A percentile compares a stretch with the other conserved stretches of the same genome.
phyloP scores from a whole-genome alignment of 1,140 invertebrate genomes.

The Periplaneta americana region DNA sequence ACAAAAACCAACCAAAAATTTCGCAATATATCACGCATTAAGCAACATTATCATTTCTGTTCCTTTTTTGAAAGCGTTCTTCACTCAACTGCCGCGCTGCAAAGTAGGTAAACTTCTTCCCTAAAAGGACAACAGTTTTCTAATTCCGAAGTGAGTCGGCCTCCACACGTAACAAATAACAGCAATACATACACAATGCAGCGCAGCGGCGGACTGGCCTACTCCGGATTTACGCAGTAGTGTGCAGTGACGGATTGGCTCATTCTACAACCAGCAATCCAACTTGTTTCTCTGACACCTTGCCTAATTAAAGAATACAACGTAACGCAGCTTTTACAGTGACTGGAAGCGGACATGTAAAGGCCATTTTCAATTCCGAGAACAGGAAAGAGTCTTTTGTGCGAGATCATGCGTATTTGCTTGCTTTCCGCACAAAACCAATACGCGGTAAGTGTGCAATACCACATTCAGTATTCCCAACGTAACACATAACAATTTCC shows the following conservation, averaged over 20 bases:
- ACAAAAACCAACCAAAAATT: not conserved
- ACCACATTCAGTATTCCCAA: no score
- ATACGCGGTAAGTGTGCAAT: no score
- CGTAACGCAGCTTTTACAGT: no score
- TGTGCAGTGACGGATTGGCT: not conserved
- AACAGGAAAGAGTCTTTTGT: no score
- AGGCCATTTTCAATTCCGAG: no score
- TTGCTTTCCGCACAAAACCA: no score
- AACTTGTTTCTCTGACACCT: no score
- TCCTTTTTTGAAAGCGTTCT: not conserved
- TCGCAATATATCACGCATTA: not conserved
- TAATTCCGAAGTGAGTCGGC: not conserved
- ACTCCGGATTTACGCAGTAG: not conserved
- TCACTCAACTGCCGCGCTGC: not conserved
- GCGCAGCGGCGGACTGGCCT: not conserved
- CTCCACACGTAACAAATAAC: not conserved
- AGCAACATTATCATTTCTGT: not conserved
- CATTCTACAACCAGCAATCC: no score
- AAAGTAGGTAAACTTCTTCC: not conserved
- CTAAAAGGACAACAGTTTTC: not conserved
- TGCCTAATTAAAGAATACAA: no score
- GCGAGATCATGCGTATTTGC: no score
- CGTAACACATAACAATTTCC: no score
- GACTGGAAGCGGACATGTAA: no score
- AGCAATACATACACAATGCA: not conserved